A percentile compares a stretch with the other conserved stretches of the same genome.
These are phyloP conservation scores for Sorex maritimensis DNA, from an alignment of 2,797 vertebrate genomes.

Conservation along the genomic window DNA sequence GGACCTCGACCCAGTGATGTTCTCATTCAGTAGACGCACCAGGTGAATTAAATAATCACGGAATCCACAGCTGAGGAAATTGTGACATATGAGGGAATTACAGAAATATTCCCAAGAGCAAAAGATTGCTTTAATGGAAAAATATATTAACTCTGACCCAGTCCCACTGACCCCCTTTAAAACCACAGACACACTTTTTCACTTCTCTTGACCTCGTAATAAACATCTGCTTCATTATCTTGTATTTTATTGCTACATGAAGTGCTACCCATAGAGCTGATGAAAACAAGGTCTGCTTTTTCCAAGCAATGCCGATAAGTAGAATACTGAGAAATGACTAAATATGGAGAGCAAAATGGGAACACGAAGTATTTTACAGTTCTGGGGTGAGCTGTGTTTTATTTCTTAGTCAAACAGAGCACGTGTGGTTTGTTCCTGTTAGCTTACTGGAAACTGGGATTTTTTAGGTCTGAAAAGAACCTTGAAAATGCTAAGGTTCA, in stretches of 20 bases:
- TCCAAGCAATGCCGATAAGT: constrained; percentile 55
- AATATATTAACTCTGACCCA: constrained; percentile 12
- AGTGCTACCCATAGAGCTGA: neutral
- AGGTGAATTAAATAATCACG: constrained; percentile 15
- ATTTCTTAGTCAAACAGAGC: constrained; percentile 47
- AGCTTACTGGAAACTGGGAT: constrained; percentile 58
- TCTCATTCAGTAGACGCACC: neutral
- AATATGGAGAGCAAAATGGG: constrained; percentile 33
- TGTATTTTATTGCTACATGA: constrained; percentile 10
- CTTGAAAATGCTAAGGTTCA: constrained; percentile 70
- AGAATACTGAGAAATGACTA: constrained; percentile 60
- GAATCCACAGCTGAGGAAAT: neutral
- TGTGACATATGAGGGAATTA: neutral
- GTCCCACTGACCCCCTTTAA: neutral
- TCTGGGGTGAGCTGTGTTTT: constrained; percentile 21
- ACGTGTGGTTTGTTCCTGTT: constrained; percentile 59
- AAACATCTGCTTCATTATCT: constrained; percentile 27
- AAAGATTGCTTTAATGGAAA: neutral
- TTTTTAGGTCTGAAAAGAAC: constrained; percentile 60
- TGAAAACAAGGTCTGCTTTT: constrained; percentile 54
- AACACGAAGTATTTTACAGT: constrained; percentile 18
- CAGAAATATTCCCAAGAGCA: neutral
- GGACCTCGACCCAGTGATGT: neutral
- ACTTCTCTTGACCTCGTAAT: neutral
- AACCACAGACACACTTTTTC: neutral